A percentile compares a stretch with the other conserved stretches of the same genome.
phyloP scores from a whole-genome alignment of 92 coral and sea anemone species.

The Muricea muricata region DNA sequence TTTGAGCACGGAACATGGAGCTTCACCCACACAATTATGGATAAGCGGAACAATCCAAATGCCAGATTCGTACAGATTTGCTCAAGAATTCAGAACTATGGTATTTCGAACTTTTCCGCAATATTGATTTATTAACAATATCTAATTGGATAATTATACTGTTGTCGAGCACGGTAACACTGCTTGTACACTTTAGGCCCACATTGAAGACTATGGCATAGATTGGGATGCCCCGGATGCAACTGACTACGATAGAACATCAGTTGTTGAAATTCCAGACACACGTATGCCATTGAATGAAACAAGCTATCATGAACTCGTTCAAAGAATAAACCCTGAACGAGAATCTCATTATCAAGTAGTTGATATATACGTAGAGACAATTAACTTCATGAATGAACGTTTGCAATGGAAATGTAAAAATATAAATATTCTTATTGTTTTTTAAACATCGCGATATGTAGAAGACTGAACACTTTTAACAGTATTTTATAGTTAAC shows the following conservation, averaged over 20 bases:
- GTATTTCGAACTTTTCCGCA: not conserved
- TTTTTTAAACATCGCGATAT: not conserved
- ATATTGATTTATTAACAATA: too few relatives aligned
- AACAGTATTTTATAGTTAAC: too few relatives aligned
- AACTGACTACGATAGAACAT: not conserved
- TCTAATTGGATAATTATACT: too few relatives aligned
- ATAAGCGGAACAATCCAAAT: conserved; percentile 1
- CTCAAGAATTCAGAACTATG: not conserved
- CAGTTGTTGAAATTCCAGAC: not conserved
- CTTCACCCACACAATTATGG: conserved; percentile 8
- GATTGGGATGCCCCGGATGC: conserved; percentile 14
- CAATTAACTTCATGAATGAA: not conserved
- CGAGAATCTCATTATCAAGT: conserved; percentile 13
- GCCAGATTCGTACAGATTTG: conserved; percentile 6
- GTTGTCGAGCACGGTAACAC: too few relatives aligned
- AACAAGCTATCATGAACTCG: not conserved
- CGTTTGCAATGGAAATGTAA: not conserved
- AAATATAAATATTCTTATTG: not conserved
- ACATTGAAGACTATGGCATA: not conserved
- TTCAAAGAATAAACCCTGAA: not conserved
- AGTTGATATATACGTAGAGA: not conserved
- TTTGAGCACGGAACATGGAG: not conserved
- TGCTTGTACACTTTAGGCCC: not conserved
- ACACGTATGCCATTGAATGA: not conserved
- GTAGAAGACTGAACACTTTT: not conserved